Percentiles rank a stretch among this genome's conserved stretches.
These are phyloP conservation scores for Brachionus asplanchnoidis DNA, from an alignment of 1,140 invertebrate species.

Conservation along the genomic window DNA sequence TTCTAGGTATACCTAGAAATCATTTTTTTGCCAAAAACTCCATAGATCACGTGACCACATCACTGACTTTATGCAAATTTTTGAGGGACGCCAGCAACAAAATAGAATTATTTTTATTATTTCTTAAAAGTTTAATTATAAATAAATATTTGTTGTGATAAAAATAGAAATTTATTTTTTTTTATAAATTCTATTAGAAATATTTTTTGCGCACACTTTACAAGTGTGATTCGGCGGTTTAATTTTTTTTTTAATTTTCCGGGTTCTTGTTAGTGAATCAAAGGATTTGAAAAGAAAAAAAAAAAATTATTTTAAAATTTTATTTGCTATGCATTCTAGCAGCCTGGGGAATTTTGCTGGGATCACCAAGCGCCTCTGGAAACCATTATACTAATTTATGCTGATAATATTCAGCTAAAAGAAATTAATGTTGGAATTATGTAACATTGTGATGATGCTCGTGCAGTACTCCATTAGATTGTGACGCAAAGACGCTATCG, in stretches of 20 bases:
- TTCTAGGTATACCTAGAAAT: too few relatives aligned
- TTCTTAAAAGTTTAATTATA: not conserved
- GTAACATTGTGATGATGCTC: not conserved
- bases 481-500: not conserved
- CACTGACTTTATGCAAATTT: not conserved
- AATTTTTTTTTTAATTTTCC: not conserved
- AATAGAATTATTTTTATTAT: not conserved
- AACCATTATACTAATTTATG: not conserved
- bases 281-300: not conserved
- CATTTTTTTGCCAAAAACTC: not conserved
- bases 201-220: not conserved
- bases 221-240: not conserved
- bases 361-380: not conserved
- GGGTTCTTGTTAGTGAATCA: not conserved
- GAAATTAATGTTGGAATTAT: not conserved
- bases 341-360: not conserved
- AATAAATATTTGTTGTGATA: not conserved
- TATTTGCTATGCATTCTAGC: not conserved
- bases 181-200: not conserved
- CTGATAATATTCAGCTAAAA: not conserved
- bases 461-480: not conserved
- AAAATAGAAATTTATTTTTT: not conserved
- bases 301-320: not conserved
- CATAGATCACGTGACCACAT: not conserved
- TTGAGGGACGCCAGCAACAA: not conserved